Conservation (phyloP, 2,797 vertebrate species). For the Coccyzus lansbergi region DNA sequence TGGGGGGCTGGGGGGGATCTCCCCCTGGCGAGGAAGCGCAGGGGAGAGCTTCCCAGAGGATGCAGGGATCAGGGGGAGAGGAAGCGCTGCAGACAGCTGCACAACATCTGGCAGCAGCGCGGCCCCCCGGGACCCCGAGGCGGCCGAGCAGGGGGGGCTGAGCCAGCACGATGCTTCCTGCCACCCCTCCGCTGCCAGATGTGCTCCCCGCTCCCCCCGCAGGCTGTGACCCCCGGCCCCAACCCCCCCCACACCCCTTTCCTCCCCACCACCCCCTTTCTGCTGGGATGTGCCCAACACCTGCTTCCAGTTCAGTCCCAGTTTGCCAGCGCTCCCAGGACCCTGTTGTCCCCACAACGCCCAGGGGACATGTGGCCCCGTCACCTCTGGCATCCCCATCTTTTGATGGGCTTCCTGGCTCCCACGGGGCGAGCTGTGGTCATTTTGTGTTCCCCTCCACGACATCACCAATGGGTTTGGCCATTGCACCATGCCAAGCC, state of each 20-base stretch:
- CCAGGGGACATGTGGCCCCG: background rate
- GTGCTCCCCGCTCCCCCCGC: background rate
- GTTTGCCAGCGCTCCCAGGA: background rate
- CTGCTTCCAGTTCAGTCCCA: background rate
- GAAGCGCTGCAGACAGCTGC: conserved; percentile 76
- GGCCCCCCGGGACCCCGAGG: conserved; percentile 38
- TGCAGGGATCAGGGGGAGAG: conserved; percentile 44
- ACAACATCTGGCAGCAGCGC: conserved; percentile 75
- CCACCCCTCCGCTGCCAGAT: conserved; percentile 44
- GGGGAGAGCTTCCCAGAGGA: conserved; percentile 72
- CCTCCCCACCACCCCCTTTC: too few relatives aligned
- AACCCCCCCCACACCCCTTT: background rate
- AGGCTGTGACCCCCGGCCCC: background rate
- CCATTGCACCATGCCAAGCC: too few relatives aligned
- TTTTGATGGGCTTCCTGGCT: background rate
- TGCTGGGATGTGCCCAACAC: background rate
- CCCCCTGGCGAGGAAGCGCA: conserved; percentile 37
- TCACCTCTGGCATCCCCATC: conserved; percentile 12
- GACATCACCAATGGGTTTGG: background rate
- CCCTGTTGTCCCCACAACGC: background rate
- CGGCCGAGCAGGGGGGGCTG: background rate
- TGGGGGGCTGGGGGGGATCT: background rate
- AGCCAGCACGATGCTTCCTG: conserved; percentile 36
- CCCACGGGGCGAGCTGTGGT: background rate
- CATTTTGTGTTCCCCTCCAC: background rate